Percentiles rank a stretch among this genome's conserved stretches.
Conservation (phyloP, 1,140 invertebrate genomes). For the Plectrocnemia conspersa region DNA sequence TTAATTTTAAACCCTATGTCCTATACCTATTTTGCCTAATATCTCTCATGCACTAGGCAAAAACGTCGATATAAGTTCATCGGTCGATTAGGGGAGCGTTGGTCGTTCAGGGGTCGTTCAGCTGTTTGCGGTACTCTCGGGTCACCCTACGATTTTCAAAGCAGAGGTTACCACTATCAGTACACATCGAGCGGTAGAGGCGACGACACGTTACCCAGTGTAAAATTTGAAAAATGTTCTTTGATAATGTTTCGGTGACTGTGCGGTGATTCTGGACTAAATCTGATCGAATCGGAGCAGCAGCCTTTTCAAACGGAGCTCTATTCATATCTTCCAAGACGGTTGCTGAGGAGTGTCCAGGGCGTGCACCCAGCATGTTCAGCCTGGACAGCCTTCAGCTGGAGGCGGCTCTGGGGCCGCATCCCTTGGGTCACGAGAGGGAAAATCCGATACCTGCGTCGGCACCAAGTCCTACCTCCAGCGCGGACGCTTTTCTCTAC, state of each 20-base stretch:
- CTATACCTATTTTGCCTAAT: too few species aligned
- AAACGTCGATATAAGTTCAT: too few species aligned
- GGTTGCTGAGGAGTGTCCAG: neutral
- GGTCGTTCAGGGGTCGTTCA: too few species aligned
- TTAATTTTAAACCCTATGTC: too few species aligned
- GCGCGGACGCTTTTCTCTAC: slow-evolving; percentile 44
- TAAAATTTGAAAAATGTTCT: too few species aligned
- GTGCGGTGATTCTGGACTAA: neutral
- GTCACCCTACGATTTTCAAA: too few species aligned
- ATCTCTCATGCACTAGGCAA: too few species aligned
- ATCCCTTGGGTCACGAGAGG: neutral
- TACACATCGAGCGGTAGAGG: neutral
- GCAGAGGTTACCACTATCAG: neutral
- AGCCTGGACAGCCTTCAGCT: slow-evolving; percentile 24
- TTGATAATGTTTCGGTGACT: neutral
- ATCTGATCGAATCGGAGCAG: neutral
- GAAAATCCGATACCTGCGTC: slow-evolving; percentile 1
- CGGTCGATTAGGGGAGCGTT: too few species aligned
- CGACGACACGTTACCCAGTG: neutral
- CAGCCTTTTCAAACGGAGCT: neutral
- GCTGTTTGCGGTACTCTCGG: too few species aligned
- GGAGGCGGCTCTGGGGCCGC: slow-evolving; percentile 9
- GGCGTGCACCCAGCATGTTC: slow-evolving; percentile 8
- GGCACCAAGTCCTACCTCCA: slow-evolving; percentile 41
- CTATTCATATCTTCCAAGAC: neutral